Evolutionary conservation across 2,888 invertebrate genomes (phyloP), one percentile per base, ranked within the genome.

Genomic region (Nesidiocoris tenuis): DNA sequence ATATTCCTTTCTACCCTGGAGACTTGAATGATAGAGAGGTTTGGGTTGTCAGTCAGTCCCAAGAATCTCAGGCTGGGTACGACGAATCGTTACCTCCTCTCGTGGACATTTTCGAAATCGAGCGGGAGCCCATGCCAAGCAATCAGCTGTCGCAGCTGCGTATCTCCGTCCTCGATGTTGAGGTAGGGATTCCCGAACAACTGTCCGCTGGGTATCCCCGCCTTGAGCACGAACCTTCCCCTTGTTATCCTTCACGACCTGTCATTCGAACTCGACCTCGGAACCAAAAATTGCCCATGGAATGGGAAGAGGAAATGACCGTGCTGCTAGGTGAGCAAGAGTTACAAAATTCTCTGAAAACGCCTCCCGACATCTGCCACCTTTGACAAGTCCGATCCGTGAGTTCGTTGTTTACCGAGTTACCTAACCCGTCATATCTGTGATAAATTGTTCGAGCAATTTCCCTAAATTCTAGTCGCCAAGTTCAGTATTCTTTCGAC

Each of bases 211-310:
- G n/a, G n/a, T 39, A 12, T 39, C 39, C 39, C 39, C 39, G 39
- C 65, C 65, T 65, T 65, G 65, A 21, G 25, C 2, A 0, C 18
- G 12, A 65, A 65, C 65, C 65, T 65, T 65, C 65, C 21, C 55
- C 67, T 56, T 67, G 66, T 19, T 65, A 65, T n/a, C 65, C 65
- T 65, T 65, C 65, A 25, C 65, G 65, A 65, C 17, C 19, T 66
- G 67, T 56, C 67, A 67, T 67, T 67, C 67, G 39, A 66, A 19
- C 39, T 39, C 54, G 66, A 67, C 67, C 67, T 67, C 16, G 55
- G 25, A 2, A 67, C 55, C 56, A 56, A 67, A 67, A 67, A 56
- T 67, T 21, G 55, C 56, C 55, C n/a, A 67, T 54, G 67, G 5
- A 54, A 56, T 22, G 19, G 56, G 67, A 67, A 56, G 67, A 19